A percentile compares a stretch with the other conserved stretches of the same genome.
phyloP scores from a whole-genome alignment of 2,888 invertebrate genomes.

The Drosophila borborema region DNA sequence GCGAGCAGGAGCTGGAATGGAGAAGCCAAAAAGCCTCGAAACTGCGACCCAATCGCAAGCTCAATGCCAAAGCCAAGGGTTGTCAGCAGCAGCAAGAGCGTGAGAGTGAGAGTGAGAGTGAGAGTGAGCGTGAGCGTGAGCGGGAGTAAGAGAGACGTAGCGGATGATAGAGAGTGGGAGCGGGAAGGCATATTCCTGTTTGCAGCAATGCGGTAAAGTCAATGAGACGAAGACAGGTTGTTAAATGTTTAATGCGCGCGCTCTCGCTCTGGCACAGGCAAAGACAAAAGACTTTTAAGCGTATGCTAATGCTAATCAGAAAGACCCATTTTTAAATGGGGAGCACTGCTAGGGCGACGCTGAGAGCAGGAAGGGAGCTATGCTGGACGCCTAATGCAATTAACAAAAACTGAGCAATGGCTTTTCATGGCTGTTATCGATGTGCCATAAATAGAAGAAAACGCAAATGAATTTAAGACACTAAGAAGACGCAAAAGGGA shows the following conservation, averaged over 20 bases:
- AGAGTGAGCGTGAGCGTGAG: neutral
- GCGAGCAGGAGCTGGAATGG: neutral
- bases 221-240: conserved; percentile 76
- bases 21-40: conserved; percentile 4
- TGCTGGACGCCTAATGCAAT: conserved; percentile 21
- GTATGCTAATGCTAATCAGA: conserved; percentile 42
- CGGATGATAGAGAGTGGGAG: neutral
- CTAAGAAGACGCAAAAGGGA: neutral
- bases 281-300: conserved; percentile 70
- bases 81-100: neutral
- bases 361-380: neutral
- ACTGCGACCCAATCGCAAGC: conserved; percentile 18
- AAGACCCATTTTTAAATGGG: conserved; percentile 4
- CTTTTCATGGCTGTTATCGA: neutral
- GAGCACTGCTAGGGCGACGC: too few species aligned
- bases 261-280: conserved; percentile 16
- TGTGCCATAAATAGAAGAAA: neutral
- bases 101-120: neutral
- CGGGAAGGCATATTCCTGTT: conserved; percentile 27
- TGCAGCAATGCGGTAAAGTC: conserved; percentile 77
- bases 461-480: neutral
- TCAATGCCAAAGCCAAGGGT: conserved; percentile 32
- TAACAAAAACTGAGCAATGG: conserved; percentile 25
- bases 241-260: conserved; percentile 73
- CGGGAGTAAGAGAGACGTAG: neutral